Evolutionary conservation across 2,888 invertebrate species (phyloP), one percentile per base, ranked within the genome.

Genomic region (Drosophila conformis): DNA sequence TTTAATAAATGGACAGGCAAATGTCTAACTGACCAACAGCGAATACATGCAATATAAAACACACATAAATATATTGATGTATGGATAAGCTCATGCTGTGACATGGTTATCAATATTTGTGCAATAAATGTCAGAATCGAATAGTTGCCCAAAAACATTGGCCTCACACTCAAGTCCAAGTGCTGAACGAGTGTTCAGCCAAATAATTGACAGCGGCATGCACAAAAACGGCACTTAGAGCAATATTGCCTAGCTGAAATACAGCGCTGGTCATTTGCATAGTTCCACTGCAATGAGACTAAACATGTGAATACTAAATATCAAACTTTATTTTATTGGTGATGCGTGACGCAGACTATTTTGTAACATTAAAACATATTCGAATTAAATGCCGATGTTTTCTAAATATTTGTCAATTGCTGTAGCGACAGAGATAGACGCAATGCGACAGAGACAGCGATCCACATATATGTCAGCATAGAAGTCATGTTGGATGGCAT

Each of bases 121-220:
- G 48, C 75, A 76, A 80, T 84, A 81, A 70, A 77, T 84, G 87
- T 76, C 82, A 36, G 72, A 84, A 81, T 76, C 71, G 77, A 70
- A 82, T 66, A 76, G 68, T 71, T 69, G 57, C 46, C 70, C 73
- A 77, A 82, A 85, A 46, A 46, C 79, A 83, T 76, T 61, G 49
- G 57, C n/a, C 48, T 6, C 66, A 66, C 75, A 80, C 57, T 69
- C 73, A 52, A 29, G 62, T 76, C 57, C 54, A 63, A 69, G 62
- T 63, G 33, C 31, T 54, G 51, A 53, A 31, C 7, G 25, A 25
- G 36, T 68, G 72, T 54, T 62, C 60, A 72, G 61, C 62, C 63
- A 57, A 74, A 66, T 75, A 73, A 82, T 78, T 87, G 89, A 73
- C 89, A 82, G 80, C 73, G 70, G 68, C 62, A 67, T 76, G 66